Evolutionary conservation across 35 echinoderm and acorn worm genomes (phyloP).

Genomic region (Stichopus chloronotus): DNA sequence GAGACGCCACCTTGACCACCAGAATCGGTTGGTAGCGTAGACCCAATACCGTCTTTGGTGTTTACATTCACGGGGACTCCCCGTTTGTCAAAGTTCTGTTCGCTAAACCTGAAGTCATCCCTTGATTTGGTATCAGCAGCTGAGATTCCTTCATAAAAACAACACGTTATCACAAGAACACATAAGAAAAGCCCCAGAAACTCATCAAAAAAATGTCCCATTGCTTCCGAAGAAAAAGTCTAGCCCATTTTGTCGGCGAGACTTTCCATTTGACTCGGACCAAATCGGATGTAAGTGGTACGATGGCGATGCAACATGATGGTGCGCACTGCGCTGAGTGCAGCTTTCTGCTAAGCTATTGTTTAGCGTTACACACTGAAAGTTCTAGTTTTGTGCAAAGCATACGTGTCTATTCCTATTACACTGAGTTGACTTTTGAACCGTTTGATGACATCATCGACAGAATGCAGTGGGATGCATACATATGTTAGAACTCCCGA

Average conservation of each 20-base stretch:
- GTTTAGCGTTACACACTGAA: neutral
- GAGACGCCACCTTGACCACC: neutral
- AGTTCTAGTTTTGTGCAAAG: neutral
- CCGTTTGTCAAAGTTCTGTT: neutral
- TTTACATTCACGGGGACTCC: constrained; percentile 9
- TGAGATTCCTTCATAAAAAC: neutral
- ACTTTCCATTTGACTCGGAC: neutral
- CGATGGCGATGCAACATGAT: too few species aligned
- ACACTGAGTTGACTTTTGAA: neutral
- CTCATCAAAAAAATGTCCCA: neutral
- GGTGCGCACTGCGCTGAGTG: neutral
- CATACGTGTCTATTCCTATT: neutral
- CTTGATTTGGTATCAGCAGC: neutral
- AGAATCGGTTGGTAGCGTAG: neutral
- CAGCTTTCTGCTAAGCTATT: neutral
- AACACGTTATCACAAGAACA: neutral
- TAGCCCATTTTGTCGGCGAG: neutral
- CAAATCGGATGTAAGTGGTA: neutral
- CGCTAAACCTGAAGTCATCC: neutral
- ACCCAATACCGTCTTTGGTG: neutral
- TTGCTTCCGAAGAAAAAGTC: neutral
- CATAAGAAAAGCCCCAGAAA: neutral
- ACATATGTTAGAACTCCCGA: too few species aligned
- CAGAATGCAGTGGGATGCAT: too few species aligned
- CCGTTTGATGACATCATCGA: neutral